Evolutionary conservation across 2,888 invertebrate genomes (phyloP), one percentile per base, ranked within the genome.

Genomic region (Chironomus riparius): DNA sequence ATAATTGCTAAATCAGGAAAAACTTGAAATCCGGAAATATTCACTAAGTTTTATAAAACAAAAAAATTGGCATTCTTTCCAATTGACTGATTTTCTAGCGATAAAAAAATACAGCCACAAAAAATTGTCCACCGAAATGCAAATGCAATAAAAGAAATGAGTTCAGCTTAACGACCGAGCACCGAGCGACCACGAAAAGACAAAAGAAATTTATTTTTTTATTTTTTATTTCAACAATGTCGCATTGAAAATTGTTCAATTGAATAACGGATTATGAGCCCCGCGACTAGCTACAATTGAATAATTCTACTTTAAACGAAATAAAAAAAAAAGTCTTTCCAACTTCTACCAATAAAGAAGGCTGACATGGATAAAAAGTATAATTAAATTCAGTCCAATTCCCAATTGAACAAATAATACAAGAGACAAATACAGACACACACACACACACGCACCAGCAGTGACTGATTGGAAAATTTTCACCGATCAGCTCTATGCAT

Each of bases 351-450:
- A 38, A 38, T 38, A 38, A 38, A 38, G 38, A 7, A 38, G 56
- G 56, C 56, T 56, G 56, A 56, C 56, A 56, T 56, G 56, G 56
- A 56, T 56, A 56, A 18, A 56, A 38, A 56, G 4, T 56, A 56
- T 65, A 65, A 22, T 69, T 69, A 69, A 47, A 69, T 69, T 69
- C 24, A 69, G 24, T 69, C 28, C 68, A 28, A 69, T 28, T 69
- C 68, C 68, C 68, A 69, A 69, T 69, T 69, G 68, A 69, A 28
- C 68, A 56, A 15, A 28, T 13, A 15, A n/a, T n/a, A n/a, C n/a
- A n/a, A 38, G 38, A 68, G 38, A 12, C 3, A 68, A 68, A 28
- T 3, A 68, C 15, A 50, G 15, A n/a, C n/a, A 50, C 0, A 50
- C 2, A 50, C 15, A 50, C 56, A 56, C n/a, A 56, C 18, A 18